Percentiles rank a stretch among this genome's conserved stretches.
phyloP scores from a whole-genome alignment of 2,797 vertebrate genomes.

The Tamandua tetradactyla region DNA sequence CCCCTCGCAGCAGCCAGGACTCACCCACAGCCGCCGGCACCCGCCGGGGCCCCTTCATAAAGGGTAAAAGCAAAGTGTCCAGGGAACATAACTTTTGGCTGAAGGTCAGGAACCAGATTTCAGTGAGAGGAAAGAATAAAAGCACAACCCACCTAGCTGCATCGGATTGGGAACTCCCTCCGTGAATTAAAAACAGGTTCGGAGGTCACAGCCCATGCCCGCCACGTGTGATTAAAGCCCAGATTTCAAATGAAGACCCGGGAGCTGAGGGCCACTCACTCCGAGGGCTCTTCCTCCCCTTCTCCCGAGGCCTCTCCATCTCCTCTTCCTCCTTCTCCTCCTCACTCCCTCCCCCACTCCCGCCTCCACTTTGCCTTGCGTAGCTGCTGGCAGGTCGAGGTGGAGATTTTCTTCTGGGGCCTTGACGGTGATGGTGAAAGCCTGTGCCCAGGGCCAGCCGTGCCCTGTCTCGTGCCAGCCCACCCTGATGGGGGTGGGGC shows the following conservation, averaged over 20 bases:
- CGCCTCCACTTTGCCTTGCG: background rate
- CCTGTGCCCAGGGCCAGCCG: fast-evolving
- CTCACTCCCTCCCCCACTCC: no score
- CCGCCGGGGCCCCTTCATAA: background rate
- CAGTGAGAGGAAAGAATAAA: background rate
- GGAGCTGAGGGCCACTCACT: background rate
- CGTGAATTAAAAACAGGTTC: conserved; percentile 41
- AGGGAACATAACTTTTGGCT: background rate
- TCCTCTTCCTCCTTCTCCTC: fast-evolving
- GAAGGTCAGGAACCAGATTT: background rate
- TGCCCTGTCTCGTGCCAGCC: fast-evolving
- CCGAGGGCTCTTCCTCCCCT: background rate
- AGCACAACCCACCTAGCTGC: background rate
- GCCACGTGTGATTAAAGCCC: background rate
- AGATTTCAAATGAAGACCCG: background rate
- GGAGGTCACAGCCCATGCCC: conserved; percentile 46
- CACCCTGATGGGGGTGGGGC: background rate
- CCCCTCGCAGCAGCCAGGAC: background rate
- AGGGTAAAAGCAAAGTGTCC: conserved; percentile 44
- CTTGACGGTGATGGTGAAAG: background rate
- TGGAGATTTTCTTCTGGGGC: background rate
- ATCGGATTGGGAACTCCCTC: conserved; percentile 62
- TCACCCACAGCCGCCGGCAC: background rate
- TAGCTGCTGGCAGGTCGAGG: background rate
- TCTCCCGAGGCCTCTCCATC: background rate